These are phyloP conservation scores for Disparrhopalites patrizii DNA, from an alignment of 2,888 invertebrate species.

Conservation along the genomic window DNA sequence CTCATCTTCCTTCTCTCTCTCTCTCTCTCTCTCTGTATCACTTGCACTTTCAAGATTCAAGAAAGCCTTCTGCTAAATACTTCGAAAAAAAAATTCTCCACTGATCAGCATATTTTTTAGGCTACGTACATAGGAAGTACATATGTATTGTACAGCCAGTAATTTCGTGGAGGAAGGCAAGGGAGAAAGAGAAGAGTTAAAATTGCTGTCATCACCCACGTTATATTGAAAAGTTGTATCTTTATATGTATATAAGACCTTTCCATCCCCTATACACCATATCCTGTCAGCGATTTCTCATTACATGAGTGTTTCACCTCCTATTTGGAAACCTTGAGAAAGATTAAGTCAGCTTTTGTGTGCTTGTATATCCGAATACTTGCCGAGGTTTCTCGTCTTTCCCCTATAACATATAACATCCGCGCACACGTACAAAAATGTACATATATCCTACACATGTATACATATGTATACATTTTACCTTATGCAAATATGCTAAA, in stretches of 20 bases:
- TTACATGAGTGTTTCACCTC: background rate
- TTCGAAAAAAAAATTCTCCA: background rate
- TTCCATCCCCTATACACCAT: background rate
- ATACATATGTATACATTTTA: too few species aligned
- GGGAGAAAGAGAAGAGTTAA: background rate
- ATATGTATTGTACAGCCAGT: background rate
- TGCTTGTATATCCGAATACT: too few species aligned
- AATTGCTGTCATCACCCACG: too few species aligned
- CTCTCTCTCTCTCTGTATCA: too few species aligned
- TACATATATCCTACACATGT: too few species aligned
- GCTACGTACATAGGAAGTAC: background rate
- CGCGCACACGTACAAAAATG: too few species aligned
- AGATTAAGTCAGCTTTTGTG: too few species aligned
- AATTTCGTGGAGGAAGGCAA: background rate
- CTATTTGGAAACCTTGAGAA: background rate
- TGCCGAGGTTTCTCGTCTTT: too few species aligned
- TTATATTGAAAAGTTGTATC: background rate
- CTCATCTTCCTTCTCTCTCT: too few species aligned
- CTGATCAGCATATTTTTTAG: background rate
- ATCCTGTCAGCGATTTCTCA: background rate
- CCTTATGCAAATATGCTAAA: conserved; percentile 10
- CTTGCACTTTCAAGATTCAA: too few species aligned
- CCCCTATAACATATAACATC: too few species aligned
- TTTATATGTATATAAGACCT: background rate
- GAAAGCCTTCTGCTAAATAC: too few species aligned